phyloP scores from a whole-genome alignment of 2,888 invertebrate species.

The Spialia ferax region DNA sequence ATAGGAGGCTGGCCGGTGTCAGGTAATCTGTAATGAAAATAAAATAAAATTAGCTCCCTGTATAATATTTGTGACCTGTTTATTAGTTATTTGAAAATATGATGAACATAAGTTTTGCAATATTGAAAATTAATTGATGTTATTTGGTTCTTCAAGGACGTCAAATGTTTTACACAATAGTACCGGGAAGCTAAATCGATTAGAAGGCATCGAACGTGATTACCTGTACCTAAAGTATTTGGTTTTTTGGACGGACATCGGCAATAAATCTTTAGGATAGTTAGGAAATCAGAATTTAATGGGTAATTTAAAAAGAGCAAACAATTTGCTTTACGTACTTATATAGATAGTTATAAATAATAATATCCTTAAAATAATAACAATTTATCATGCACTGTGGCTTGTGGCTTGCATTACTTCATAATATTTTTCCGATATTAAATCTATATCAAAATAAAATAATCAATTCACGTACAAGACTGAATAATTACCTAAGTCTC shows the following conservation, averaged over 20 bases:
- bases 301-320: too few relatives aligned
- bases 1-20: slow-evolving; percentile 88
- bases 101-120: background rate
- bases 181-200: slow-evolving; percentile 20
- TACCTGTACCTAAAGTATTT: slow-evolving; percentile 9
- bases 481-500: too few relatives aligned
- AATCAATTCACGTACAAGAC: too few relatives aligned
- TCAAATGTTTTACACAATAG: slow-evolving; percentile 19
- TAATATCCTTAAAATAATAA: background rate
- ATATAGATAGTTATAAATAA: too few relatives aligned
- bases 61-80: too few relatives aligned
- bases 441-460: too few relatives aligned
- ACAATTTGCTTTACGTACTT: too few relatives aligned
- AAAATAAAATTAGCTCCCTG: background rate
- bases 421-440: too few relatives aligned
- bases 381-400: too few relatives aligned
- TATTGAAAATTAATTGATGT: background rate
- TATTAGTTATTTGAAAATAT: background rate
- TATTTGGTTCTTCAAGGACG: slow-evolving; percentile 6
- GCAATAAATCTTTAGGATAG: slow-evolving; percentile 19
- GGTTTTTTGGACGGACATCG: slow-evolving; percentile 21
- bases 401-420: too few relatives aligned
- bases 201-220: background rate
- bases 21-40: slow-evolving; percentile 84
- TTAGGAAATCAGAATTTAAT: background rate